These are phyloP conservation scores for Drosophila bifasciata DNA, from an alignment of 1,140 invertebrate species.

Conservation along the genomic window DNA sequence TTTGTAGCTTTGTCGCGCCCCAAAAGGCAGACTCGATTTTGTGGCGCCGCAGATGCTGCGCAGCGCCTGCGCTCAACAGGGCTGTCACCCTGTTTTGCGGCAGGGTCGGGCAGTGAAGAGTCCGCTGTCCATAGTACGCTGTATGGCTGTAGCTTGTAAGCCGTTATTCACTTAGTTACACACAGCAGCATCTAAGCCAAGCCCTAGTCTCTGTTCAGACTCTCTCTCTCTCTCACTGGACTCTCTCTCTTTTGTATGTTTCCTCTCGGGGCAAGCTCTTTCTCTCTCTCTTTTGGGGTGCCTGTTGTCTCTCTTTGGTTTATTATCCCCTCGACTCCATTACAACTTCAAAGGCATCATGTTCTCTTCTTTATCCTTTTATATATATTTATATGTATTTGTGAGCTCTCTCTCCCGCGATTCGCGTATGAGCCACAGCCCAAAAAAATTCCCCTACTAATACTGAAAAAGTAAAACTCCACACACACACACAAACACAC, in stretches of 20 bases:
- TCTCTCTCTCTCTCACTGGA: background rate
- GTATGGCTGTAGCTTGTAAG: no score
- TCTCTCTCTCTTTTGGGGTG: constrained; percentile 1
- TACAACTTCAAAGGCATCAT: constrained; percentile 51
- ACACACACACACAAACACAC: constrained; percentile 28
- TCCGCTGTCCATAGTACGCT: no score
- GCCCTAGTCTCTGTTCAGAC: constrained; percentile 46
- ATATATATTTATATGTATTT: background rate
- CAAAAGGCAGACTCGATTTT: constrained; percentile 1
- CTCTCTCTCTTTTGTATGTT: background rate
- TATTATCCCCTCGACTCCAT: constrained; percentile 63
- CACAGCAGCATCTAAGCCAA: constrained; percentile 57
- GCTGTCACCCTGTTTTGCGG: constrained; percentile 67
- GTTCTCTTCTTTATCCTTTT: constrained; percentile 38
- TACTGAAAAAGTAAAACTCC: constrained; percentile 19
- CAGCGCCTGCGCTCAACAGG: constrained; percentile 56
- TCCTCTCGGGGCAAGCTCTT: background rate
- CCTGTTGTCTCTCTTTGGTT: constrained; percentile 44
- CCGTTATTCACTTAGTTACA: constrained; percentile 20
- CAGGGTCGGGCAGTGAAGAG: background rate
- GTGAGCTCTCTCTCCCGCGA: constrained; percentile 47
- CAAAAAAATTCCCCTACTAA: constrained; percentile 62
- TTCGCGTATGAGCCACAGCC: constrained; percentile 70
- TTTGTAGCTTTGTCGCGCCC: constrained; percentile 66
- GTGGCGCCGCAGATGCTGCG: constrained; percentile 60